Percentiles rank a stretch among this genome's conserved stretches.
Evolutionary conservation across 2,888 invertebrate species (phyloP).

Genomic region (Allacma fusca): DNA sequence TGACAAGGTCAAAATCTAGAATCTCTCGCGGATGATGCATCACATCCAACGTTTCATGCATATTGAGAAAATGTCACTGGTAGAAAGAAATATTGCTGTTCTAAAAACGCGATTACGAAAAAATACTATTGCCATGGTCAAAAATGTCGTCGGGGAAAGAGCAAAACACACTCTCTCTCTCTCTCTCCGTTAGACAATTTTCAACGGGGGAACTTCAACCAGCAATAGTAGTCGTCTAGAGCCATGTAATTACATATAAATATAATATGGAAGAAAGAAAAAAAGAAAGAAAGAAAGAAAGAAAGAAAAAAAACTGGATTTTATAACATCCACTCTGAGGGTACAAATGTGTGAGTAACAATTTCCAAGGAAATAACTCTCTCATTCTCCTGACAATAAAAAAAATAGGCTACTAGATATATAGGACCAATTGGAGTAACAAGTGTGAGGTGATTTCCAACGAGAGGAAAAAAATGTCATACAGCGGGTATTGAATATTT

Average conservation of each 20-base stretch:
- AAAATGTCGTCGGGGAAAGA: background rate
- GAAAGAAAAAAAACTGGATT: background rate
- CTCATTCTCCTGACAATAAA: no score
- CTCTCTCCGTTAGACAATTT: background rate
- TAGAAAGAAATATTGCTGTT: conserved; percentile 18
- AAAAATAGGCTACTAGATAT: no score
- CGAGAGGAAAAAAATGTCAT: background rate
- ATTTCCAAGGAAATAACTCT: no score
- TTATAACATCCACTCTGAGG: no score
- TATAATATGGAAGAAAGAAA: background rate
- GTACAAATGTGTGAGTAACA: no score
- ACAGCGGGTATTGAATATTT: background rate
- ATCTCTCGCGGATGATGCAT: conserved; percentile 36
- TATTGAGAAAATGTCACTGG: conserved; percentile 40
- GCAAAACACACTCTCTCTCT: background rate
- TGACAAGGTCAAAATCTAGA: conserved; percentile 38
- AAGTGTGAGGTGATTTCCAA: no score
- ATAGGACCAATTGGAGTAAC: no score
- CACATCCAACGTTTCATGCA: conserved; percentile 36
- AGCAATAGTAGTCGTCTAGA: background rate
- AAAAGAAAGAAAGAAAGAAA: background rate
- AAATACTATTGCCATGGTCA: background rate
- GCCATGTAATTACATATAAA: no score
- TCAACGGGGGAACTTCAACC: background rate
- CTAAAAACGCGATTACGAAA: background rate